Conservation (phyloP, 2,797 vertebrate genomes). For the Todus mexicanus region DNA sequence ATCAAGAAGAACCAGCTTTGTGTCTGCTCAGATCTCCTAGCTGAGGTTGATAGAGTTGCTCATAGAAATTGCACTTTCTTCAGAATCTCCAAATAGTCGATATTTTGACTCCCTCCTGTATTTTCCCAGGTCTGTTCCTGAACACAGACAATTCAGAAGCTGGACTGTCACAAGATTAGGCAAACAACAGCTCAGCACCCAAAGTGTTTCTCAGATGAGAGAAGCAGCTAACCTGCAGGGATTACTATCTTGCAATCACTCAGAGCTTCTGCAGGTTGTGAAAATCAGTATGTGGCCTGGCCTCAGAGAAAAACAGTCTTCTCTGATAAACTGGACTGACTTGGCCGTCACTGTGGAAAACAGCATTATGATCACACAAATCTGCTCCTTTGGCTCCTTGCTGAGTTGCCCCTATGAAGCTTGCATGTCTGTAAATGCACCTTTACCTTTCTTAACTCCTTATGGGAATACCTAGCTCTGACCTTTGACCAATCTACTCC, state of each 20-base stretch:
- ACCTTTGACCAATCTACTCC: background rate
- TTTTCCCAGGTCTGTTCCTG: background rate
- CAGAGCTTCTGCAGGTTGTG: background rate
- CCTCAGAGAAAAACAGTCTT: background rate
- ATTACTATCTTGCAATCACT: background rate
- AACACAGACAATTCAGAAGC: background rate
- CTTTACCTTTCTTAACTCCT: background rate
- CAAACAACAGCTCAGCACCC: background rate
- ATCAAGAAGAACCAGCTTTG: background rate
- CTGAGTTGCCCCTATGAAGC: background rate
- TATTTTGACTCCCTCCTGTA: background rate
- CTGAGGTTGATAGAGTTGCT: background rate
- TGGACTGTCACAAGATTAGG: background rate
- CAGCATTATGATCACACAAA: background rate
- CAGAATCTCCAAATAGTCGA: background rate
- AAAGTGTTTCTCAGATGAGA: background rate
- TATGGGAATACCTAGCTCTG: background rate
- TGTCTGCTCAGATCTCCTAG: background rate
- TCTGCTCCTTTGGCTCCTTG: conserved; percentile 31
- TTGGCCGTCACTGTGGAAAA: conserved; percentile 21
- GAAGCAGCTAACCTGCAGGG: background rate
- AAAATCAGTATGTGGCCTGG: conserved; percentile 25
- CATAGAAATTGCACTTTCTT: background rate
- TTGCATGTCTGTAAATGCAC: background rate
- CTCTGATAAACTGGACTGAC: background rate